Evolutionary conservation across 1,140 invertebrate genomes (phyloP), one percentile per base, ranked within the genome.

Genomic region (Drosophila kurseongensis): DNA sequence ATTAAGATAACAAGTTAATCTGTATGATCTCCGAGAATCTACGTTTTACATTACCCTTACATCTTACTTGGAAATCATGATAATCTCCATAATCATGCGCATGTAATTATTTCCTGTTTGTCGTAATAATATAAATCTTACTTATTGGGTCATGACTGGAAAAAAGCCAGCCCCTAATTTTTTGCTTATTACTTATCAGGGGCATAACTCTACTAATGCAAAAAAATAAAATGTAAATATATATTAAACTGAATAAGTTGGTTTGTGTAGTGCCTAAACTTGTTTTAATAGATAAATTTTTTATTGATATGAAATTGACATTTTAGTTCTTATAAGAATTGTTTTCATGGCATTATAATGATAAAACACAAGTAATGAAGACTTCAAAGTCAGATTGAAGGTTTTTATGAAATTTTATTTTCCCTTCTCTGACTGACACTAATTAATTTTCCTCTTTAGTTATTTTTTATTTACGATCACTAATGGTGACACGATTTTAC

Each of bases 101-200:
- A 66, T 62, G 48, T 62, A 41, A 62, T 38, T 47, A 48, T 62
- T 67, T 67, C 59, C 60, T 35, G 65, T 66, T 68, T 52, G 32
- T 36, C 18, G 35, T 52, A 38, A 52, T 44, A 68, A 65, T 65
- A 63, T 14, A 16, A 63, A 32, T 63, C 36, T n/a, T 65, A 32
- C 27, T 66, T 36, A 44, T 52, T 44, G 35, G 59, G 18, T 51
- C 60, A 35, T 14, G 48, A 44, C 18, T 44, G 29, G 12, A 44
- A 44, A 36, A 51, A 1, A 23, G 27, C 27, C 6, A 42, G 23
- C 59, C 13, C 16, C 16, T n/a, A 27, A 7, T 6, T 0, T 14
- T 14, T 18, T 10, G 12, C 44, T 32, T 9, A 14, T 2, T 48
- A 18, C 14, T 47, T 66, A 38, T 68, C 47, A 18, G 60, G 48